A percentile compares a stretch with the other conserved stretches of the same genome.
Conservation (phyloP, 2,888 invertebrate genomes). For the Hecatera dysodea region DNA sequence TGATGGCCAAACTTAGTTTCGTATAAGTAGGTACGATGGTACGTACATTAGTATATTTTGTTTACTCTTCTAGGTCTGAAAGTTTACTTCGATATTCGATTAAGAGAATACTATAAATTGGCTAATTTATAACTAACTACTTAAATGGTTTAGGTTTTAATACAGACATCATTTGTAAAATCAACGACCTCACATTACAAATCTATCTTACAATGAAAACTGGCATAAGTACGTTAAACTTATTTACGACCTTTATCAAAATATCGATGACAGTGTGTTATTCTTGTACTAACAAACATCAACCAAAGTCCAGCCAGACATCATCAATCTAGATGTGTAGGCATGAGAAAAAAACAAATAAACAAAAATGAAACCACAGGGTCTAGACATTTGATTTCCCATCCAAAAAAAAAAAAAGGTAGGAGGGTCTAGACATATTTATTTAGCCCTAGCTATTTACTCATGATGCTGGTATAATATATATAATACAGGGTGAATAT, state of each 20-base stretch:
- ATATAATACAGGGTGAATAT: constrained; percentile 4
- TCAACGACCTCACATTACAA: neutral
- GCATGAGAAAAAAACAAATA: constrained; percentile 2
- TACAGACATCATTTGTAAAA: neutral
- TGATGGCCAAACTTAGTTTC: no score
- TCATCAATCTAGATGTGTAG: constrained; percentile 21
- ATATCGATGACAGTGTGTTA: constrained; percentile 8
- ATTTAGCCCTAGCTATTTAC: neutral
- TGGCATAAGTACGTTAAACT: neutral
- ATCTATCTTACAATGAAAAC: neutral
- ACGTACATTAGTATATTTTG: no score
- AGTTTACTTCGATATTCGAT: no score
- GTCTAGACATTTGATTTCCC: constrained; percentile 1
- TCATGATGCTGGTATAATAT: neutral
- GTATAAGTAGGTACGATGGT: no score
- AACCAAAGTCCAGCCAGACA: constrained; percentile 31
- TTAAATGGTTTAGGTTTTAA: neutral
- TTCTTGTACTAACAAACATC: constrained; percentile 11
- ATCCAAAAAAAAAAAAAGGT: no score
- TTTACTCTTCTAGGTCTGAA: neutral
- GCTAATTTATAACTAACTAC: neutral
- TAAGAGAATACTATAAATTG: no score
- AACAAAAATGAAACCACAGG: constrained; percentile 27
- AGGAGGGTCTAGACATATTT: constrained; percentile 15
- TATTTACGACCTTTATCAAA: neutral